Base-by-base conservation (phyloP, 2,888 invertebrate genomes). In the Diaphora mendica region DNA sequence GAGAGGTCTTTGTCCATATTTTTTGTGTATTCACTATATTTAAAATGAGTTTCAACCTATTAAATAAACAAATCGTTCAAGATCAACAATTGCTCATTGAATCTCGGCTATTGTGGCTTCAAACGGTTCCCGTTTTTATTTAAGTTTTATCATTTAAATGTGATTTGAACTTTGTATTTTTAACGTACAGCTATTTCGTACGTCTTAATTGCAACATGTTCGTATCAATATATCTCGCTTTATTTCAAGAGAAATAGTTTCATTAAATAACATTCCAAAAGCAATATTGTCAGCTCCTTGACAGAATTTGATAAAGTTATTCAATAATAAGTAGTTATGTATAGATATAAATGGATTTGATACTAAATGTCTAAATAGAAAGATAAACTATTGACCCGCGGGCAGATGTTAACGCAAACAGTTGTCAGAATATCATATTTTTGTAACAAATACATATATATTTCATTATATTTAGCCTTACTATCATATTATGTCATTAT, bases 301-400 rank as follows among this genome's bases (percentile, higher is more conserved):
- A 67, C 23, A 44, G 30, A 44, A 7, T 67, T 35, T 55, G 1
- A 55, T n/a, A 35, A 55, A 5, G n/a, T 8, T 68, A 68, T 68
- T 30, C 5, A 68, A 68, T 35, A 51, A 66, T 66, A 66, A n/a
- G n/a, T 55, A 59, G 9, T 23, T 55, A 55, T 55, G n/a, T n/a
- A 62, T 62, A 62, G 39, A 26, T 70, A 44, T 44, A 44, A 59
- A 69, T 55, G 81, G 80, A 80, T 80, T 82, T 81, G 82, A 82
- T 75, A 68, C 64, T 44, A 71, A 69, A 67, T 64, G 73, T 69
- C 72, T 62, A 68, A 68, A 59, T 59, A 44, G 64, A 62, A 70
- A 42, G 82, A 82, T 82, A 82, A 77, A 74, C 79, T 82, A 71
- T 73, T 73, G 51, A 80, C 77, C 80, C 76, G 35, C 68, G 73